A percentile compares a stretch with the other conserved stretches of the same genome.
Conservation (phyloP, 2,113 vertebrate genomes). For the Leucopsar rothschildi region DNA sequence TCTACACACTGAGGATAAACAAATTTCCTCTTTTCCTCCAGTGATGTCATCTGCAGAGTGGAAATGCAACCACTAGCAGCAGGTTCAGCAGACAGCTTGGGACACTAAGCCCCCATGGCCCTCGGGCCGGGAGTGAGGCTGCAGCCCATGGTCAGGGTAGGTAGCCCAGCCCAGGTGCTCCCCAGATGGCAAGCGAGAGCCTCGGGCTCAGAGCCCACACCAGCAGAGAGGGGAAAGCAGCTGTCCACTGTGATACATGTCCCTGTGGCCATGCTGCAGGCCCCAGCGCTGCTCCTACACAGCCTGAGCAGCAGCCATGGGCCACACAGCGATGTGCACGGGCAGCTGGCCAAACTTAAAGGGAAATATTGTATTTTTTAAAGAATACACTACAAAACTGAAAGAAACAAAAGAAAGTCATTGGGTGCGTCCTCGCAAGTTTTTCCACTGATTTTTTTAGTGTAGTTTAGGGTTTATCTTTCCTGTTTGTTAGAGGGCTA, state of each 20-base stretch:
- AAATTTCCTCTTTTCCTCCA: neutral
- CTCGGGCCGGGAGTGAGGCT: rapidly evolving
- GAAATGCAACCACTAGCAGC: rapidly evolving
- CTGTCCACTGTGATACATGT: rapidly evolving
- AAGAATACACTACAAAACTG: neutral
- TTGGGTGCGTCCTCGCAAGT: neutral
- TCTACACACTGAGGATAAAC: rapidly evolving
- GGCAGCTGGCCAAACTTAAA: neutral
- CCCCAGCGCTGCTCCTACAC: neutral
- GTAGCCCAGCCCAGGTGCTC: rapidly evolving
- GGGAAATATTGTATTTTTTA: rapidly evolving
- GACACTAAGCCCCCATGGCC: rapidly evolving
- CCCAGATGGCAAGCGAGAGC: rapidly evolving
- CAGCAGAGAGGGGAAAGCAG: neutral
- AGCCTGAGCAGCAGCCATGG: rapidly evolving
- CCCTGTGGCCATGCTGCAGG: rapidly evolving
- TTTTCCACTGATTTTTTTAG: neutral
- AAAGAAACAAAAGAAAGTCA: rapidly evolving
- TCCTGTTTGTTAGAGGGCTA: neutral
- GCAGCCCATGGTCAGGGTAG: rapidly evolving
- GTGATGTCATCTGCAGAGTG: neutral
- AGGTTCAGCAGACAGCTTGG: rapidly evolving
- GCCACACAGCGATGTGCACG: rapidly evolving
- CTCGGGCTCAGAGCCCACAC: neutral
- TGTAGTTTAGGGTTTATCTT: rapidly evolving